Percentiles rank a stretch among this genome's conserved stretches.
Evolutionary conservation across 2,113 vertebrate genomes (phyloP).

Genomic region (Ochotona curzoniae): DNA sequence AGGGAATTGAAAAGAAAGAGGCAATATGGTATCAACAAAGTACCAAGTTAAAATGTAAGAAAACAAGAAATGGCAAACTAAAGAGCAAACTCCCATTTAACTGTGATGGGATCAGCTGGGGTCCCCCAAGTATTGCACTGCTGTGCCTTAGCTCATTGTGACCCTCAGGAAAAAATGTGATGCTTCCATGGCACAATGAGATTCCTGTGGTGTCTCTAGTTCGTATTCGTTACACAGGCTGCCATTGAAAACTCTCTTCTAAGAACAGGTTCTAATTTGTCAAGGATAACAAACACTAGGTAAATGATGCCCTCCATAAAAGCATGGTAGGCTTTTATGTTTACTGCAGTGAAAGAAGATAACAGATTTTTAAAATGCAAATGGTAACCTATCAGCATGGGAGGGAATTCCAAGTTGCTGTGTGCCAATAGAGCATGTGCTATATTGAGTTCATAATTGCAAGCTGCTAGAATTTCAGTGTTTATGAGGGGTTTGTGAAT

Average conservation of each 20-base stretch:
- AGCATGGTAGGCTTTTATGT: neutral
- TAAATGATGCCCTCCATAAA: neutral
- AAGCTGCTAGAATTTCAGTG: neutral
- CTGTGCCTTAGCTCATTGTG: neutral
- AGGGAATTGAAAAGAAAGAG: conserved; percentile 69
- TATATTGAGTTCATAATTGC: neutral
- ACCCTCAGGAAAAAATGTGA: neutral
- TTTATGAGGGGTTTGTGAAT: neutral
- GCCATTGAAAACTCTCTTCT: conserved; percentile 30
- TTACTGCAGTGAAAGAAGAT: conserved; percentile 7
- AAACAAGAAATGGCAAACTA: conserved; percentile 49
- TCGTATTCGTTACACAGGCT: conserved; percentile 45
- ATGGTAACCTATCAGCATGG: neutral
- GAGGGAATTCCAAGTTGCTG: neutral
- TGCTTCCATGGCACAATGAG: neutral
- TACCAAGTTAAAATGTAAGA: conserved; percentile 35
- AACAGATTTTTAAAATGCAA: neutral
- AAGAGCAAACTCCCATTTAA: conserved; percentile 31
- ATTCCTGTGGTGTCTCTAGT: conserved; percentile 20
- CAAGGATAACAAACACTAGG: conserved; percentile 15
- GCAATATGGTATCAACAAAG: conserved; percentile 53
- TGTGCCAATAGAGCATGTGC: neutral
- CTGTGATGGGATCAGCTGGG: conserved; percentile 52
- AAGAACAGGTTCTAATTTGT: conserved; percentile 30
- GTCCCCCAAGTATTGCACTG: conserved; percentile 37